phyloP scores from a whole-genome alignment of 2,797 vertebrate species.

The Melanotaenia trifasciata region DNA sequence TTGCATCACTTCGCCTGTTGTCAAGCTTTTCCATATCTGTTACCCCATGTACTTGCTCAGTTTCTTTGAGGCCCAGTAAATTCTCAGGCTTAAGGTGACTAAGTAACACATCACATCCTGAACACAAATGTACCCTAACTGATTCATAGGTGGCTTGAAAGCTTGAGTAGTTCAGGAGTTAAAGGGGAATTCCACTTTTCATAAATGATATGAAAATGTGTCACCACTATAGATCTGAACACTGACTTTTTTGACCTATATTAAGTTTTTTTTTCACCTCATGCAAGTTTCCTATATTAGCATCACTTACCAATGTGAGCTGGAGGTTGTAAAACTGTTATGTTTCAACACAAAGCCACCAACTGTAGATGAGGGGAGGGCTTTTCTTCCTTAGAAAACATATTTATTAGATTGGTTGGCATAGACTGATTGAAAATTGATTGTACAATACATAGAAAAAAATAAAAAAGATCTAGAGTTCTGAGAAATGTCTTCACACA shows the following conservation, averaged over 20 bases:
- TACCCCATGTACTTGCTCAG: neutral
- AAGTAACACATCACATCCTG: constrained; percentile 16
- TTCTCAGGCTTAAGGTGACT: constrained; percentile 12
- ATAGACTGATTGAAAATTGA: no score
- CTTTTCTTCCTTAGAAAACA: no score
- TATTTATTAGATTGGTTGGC: no score
- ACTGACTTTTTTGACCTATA: neutral
- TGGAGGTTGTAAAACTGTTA: neutral
- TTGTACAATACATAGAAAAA: no score
- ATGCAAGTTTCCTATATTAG: no score
- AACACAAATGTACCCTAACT: constrained; percentile 8
- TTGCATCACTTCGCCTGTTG: neutral
- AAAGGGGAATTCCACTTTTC: neutral
- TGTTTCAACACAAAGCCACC: no score
- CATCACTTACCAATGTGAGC: neutral
- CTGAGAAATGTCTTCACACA: neutral
- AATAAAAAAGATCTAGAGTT: no score
- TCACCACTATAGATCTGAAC: neutral
- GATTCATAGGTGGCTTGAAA: constrained; percentile 1
- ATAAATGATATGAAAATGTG: neutral
- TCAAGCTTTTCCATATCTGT: neutral
- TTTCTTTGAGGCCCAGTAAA: neutral
- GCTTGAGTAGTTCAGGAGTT: constrained; percentile 5
- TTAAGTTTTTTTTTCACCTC: no score
- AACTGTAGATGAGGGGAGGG: no score